Base-by-base conservation (phyloP, 2,797 vertebrate species). In the Emys orbicularis region DNA sequence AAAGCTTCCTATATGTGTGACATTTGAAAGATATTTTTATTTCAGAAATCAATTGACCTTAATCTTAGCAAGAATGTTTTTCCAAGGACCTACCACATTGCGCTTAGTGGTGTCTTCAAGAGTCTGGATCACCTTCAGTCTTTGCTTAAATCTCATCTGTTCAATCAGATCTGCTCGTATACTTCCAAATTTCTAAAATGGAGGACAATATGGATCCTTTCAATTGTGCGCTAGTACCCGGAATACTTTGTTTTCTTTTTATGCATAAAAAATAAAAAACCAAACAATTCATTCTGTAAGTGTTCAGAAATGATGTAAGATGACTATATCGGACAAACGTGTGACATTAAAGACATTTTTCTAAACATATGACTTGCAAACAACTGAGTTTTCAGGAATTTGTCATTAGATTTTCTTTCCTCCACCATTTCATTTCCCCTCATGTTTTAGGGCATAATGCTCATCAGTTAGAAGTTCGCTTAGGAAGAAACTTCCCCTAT, bases 81-180 rank as follows among this genome's bases (percentile, higher is more conserved):
- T 56, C 90, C 6, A 80, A 85, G 86, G 84, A 96, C 98, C 96
- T 95, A 99, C 99, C 99, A 99, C 99, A 0, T 99, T 99, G 94
- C 99, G 99, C 93, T 99, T 99, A 0, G 99, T 99, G 4, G 99
- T 99, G 81, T 99, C 99, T 95, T 99, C 99, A 9, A 99, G 99
- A 3, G 99, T 99, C 97, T 99, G 99, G 95, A 99, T 99, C 90
- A 99, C 99, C 91, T 99, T 98, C 97, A 99, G 98, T 74, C 99
- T 99, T 98, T 99, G 99, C 93, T 99, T 99, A 98, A 99, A 99
- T 87, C 99, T 98, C 99, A 99, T 99, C 97, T 99, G 99, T 94
- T 99, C 99, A 83, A 99, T 99, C 96, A 99, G 98, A 86, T 99
- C 99, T 5, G 99, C 99, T 65, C 99, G 98, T 97, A 99, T 99